These are phyloP conservation scores for Chrysopa pallens DNA, from an alignment of 1,140 invertebrate species.

Conservation along the genomic window DNA sequence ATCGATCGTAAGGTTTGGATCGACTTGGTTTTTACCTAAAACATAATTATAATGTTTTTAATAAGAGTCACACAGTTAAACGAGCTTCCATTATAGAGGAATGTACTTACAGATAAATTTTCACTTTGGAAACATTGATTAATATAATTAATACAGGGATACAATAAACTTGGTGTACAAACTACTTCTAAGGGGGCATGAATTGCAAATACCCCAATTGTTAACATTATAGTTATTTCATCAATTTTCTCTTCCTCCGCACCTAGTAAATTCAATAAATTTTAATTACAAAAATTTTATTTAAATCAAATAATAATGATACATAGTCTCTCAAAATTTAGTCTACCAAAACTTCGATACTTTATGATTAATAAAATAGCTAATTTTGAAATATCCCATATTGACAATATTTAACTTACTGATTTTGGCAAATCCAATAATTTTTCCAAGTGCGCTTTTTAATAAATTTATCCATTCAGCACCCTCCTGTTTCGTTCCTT, in stretches of 20 bases:
- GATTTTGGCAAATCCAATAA: constrained; percentile 80
- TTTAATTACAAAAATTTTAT: neutral
- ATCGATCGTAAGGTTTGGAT: constrained; percentile 59
- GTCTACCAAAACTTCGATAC: neutral
- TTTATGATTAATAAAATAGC: too few species aligned
- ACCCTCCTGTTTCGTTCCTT: constrained; percentile 34
- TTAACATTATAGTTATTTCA: constrained; percentile 65
- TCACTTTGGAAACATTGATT: constrained; percentile 66
- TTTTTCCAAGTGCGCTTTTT: constrained; percentile 70
- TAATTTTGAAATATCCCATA: too few species aligned
- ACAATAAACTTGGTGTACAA: constrained; percentile 61
- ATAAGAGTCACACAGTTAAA: neutral
- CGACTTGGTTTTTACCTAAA: constrained; percentile 57
- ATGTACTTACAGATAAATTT: constrained; percentile 41
- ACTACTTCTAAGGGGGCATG: constrained; percentile 61
- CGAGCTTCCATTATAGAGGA: neutral
- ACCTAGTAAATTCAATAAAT: constrained; percentile 23
- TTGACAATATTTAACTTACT: constrained; percentile 20
- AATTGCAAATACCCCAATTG: constrained; percentile 73
- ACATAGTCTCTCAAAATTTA: too few species aligned
- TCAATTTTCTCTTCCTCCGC: constrained; percentile 62
- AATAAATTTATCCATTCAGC: constrained; percentile 60
- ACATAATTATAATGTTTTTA: constrained; percentile 6
- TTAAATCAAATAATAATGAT: neutral
- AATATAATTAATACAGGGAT: constrained; percentile 87